A percentile compares a stretch with the other conserved stretches of the same genome.
Evolutionary conservation across 2,797 vertebrate species (phyloP).

Genomic region (Sparidentex hasta): DNA sequence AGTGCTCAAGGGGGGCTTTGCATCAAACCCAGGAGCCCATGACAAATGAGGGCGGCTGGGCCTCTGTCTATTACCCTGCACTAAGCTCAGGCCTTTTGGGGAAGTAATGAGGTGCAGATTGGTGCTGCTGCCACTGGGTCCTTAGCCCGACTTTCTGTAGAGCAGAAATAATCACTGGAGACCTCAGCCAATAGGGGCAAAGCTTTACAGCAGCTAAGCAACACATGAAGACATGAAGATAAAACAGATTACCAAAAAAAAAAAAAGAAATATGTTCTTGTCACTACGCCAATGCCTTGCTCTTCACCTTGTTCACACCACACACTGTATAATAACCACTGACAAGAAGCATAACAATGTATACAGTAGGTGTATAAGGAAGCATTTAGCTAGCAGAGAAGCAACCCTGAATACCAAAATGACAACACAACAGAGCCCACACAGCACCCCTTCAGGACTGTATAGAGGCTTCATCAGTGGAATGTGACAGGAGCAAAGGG

Average conservation of each 20-base stretch:
- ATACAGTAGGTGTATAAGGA: not conserved
- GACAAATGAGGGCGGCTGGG: conserved; percentile 85
- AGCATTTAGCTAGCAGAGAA: conserved; percentile 11
- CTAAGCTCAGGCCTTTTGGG: conserved; percentile 85
- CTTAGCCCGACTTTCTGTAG: conserved; percentile 67
- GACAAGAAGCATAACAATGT: conserved; percentile 3
- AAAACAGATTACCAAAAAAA: conserved; percentile 57
- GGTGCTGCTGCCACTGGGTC: conserved; percentile 73
- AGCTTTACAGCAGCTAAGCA: conserved; percentile 44
- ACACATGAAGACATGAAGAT: conserved; percentile 55
- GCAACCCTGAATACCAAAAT: conserved; percentile 39
- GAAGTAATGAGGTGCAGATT: conserved; percentile 85
- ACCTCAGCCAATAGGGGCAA: conserved; percentile 62
- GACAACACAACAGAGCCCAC: conserved; percentile 22
- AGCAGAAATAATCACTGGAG: conserved; percentile 76
- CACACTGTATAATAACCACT: not conserved
- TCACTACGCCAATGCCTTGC: not conserved
- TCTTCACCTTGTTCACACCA: not conserved
- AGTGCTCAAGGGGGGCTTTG: conserved; percentile 85
- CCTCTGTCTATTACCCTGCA: conserved; percentile 85
- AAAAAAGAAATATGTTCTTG: not conserved
- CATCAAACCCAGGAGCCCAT: conserved; percentile 85
- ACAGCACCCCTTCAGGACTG: conserved; percentile 44
- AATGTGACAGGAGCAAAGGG: conserved; percentile 63
- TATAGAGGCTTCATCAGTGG: conserved; percentile 57